phyloP scores from a whole-genome alignment of 2,888 invertebrate genomes.

The Leptinotarsa peninsularis region DNA sequence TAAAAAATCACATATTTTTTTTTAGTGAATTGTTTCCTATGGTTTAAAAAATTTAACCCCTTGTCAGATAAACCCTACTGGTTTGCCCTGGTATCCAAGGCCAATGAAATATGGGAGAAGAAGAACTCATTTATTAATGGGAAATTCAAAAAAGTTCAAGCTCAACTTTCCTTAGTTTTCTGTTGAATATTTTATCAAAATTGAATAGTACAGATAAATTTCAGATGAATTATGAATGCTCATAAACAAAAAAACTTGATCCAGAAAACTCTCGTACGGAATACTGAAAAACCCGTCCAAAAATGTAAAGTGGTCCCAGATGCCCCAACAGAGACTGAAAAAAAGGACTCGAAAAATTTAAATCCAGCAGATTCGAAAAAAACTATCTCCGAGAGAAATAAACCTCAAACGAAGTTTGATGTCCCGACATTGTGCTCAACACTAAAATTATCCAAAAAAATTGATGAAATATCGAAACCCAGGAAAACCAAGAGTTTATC shows the following conservation, averaged over 20 bases:
- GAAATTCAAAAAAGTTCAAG: too few relatives aligned
- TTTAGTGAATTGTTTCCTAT: too few relatives aligned
- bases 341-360: not conserved
- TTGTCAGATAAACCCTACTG: too few relatives aligned
- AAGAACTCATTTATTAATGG: too few relatives aligned
- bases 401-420: conserved; percentile 40
- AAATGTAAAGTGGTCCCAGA: conserved; percentile 42
- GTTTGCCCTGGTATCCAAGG: too few relatives aligned
- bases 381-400: conserved; percentile 13
- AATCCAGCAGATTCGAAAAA: not conserved
- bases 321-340: conserved; percentile 16
- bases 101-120: too few relatives aligned
- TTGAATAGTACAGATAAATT: not conserved
- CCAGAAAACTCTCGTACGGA: conserved; percentile 48
- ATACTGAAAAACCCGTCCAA: conserved; percentile 45
- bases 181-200: not conserved
- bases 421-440: conserved; percentile 52
- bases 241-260: conserved; percentile 7
- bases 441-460: conserved; percentile 49
- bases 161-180: not conserved
- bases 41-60: too few relatives aligned
- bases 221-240: conserved; percentile 4
- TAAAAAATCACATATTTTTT: too few relatives aligned
- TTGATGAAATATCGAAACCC: conserved; percentile 50
- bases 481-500: conserved; percentile 49